Base-by-base conservation (phyloP, 1,140 invertebrate species). In the Drosophila sturtevanti region DNA sequence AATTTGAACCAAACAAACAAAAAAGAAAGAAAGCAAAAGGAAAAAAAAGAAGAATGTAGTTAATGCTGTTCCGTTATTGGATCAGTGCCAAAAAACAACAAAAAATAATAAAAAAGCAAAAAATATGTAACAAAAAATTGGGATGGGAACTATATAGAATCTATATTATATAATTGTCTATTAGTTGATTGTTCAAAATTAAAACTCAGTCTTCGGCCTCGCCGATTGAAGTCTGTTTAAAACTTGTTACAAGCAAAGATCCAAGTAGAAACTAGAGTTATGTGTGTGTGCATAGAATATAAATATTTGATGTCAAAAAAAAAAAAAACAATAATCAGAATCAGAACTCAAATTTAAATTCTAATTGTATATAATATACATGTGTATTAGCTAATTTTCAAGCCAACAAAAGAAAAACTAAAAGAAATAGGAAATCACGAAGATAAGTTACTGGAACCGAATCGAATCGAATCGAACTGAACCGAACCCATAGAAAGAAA, bases 121-220 rank as follows among this genome's bases (percentile, higher is more conserved):
- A 55, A 27, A 35, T 14, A 14, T 48, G 41, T 48, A 48, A 48
- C 22, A 38, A 68, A 38, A 72, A 78, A 81, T 48, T 72, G 82
- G 81, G 82, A 75, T 85, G 65, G 81, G 82, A 72, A 71, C 58
- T 76, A 72, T 75, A 72, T 48, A 87, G 82, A 68, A 72, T 77
- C 72, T 87, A 87, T 75, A 75, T 78, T 78, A 85, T 81, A 51
- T 87, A 87, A 75, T 81, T 78, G 72, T 77, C 72, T 77, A 75
- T 60, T 81, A 81, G 79, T 81, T 81, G 41, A 72, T 81, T 77
- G 79, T 81, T 81, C 80, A 75, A 84, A 85, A 76, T 74, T 59
- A 75, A 77, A 66, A 48, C 16, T 48, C 18, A 21, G 16, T 48
- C 16, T 48, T 48, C 41, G 41, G 41, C 41, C 41, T 2, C 18